Conservation (phyloP, 2,888 invertebrate species). For the Nineta flava region DNA sequence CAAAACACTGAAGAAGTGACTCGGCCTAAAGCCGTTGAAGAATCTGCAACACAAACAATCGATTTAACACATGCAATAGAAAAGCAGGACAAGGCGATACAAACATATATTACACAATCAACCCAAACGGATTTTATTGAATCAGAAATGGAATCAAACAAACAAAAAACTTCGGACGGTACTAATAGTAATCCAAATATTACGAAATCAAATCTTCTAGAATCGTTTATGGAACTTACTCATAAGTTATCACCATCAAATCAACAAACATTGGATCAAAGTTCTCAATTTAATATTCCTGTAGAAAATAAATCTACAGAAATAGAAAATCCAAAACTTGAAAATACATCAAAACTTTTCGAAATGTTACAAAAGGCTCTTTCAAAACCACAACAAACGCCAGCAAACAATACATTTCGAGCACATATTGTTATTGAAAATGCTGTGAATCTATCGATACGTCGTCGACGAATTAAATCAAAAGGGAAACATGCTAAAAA, state of each 20-base stretch:
- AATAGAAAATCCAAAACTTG: constrained; percentile 10
- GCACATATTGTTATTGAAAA: constrained; percentile 36
- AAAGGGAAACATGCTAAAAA: constrained; percentile 18
- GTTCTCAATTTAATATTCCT: background rate
- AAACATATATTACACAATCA: background rate
- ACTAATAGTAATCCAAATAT: constrained; percentile 1
- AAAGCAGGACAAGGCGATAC: background rate
- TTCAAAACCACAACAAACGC: constrained; percentile 3
- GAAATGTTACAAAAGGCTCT: constrained; percentile 25
- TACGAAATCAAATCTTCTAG: background rate
- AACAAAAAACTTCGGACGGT: background rate
- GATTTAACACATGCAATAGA: too few relatives aligned
- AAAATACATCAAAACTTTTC: constrained; percentile 23
- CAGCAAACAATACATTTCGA: constrained; percentile 22
- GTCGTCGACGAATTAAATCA: constrained; percentile 22
- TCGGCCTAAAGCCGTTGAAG: background rate
- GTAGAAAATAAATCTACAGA: background rate
- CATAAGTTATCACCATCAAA: background rate
- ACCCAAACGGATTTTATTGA: background rate
- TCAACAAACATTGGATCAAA: background rate
- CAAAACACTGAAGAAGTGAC: background rate
- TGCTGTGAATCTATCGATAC: constrained; percentile 36
- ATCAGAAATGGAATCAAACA: background rate
- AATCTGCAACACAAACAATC: background rate
- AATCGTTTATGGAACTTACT: constrained; percentile 2